These are phyloP conservation scores for Plebejus anna DNA, from an alignment of 2,888 invertebrate species.

Conservation along the genomic window DNA sequence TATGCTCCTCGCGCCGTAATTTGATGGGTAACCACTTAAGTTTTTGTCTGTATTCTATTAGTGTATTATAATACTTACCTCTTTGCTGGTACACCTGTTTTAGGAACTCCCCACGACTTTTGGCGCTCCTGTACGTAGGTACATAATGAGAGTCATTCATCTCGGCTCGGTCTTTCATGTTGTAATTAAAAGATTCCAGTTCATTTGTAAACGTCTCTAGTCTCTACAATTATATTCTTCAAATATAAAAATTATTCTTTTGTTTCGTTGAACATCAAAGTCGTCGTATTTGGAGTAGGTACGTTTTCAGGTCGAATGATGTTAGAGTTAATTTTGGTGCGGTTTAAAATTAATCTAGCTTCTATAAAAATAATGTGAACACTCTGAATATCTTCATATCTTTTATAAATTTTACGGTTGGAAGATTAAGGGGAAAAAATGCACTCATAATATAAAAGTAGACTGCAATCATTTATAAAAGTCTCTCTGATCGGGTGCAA, in stretches of 20 bases:
- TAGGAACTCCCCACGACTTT: conserved; percentile 13
- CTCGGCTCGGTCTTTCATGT: conserved; percentile 14
- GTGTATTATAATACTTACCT: too few relatives aligned
- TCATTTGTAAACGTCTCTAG: neutral
- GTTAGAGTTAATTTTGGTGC: neutral
- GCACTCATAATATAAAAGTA: too few relatives aligned
- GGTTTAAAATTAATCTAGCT: neutral
- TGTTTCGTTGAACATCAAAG: conserved; percentile 1
- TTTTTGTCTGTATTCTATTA: too few relatives aligned
- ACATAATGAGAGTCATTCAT: conserved; percentile 9
- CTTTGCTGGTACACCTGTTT: conserved; percentile 14
- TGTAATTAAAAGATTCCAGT: conserved; percentile 10
- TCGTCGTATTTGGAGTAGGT: neutral
- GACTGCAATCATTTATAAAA: neutral
- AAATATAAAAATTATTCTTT: neutral
- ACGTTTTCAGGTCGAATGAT: neutral
- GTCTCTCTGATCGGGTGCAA: neutral
- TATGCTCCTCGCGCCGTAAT: too few relatives aligned
- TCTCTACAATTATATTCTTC: conserved; percentile 2
- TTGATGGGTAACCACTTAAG: too few relatives aligned
- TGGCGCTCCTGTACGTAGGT: neutral
- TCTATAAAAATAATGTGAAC: too few relatives aligned
- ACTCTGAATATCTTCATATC: too few relatives aligned
- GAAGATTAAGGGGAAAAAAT: too few relatives aligned
- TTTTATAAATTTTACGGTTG: too few relatives aligned